Evolutionary conservation across 2,797 vertebrate species (phyloP).

Genomic region (Neoniphon sammara): DNA sequence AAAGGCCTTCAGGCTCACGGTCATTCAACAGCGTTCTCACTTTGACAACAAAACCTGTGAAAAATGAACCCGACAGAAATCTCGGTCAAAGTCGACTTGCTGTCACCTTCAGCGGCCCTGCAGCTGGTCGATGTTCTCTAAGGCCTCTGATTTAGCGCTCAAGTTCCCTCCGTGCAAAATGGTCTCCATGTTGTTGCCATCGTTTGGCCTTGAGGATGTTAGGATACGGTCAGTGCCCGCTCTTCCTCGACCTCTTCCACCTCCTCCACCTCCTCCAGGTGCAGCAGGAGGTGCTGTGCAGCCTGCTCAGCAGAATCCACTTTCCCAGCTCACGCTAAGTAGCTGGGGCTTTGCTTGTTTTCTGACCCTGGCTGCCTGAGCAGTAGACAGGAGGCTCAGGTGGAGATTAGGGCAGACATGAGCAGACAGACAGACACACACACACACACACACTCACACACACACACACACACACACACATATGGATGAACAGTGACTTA

Average conservation of each 20-base stretch:
- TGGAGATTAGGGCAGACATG: constrained; percentile 69
- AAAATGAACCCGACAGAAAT: constrained; percentile 14
- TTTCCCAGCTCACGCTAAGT: constrained; percentile 78
- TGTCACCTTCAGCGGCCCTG: not conserved
- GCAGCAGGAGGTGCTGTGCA: constrained; percentile 35
- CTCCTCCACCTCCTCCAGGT: constrained; percentile 30
- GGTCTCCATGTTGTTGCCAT: constrained; percentile 2
- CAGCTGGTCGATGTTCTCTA: not conserved
- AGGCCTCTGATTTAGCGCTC: not conserved
- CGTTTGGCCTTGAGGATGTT: not conserved
- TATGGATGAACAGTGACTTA: constrained; percentile 11
- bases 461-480: constrained; percentile 10
- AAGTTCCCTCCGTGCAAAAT: constrained; percentile 3
- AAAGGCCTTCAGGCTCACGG: constrained; percentile 6
- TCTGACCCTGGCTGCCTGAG: constrained; percentile 67
- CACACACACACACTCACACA: not conserved
- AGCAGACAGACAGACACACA: constrained; percentile 44
- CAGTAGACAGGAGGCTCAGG: constrained; percentile 62
- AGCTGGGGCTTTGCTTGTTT: constrained; percentile 75
- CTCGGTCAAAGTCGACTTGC: not conserved
- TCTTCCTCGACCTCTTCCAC: constrained; percentile 11
- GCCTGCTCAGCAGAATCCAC: constrained; percentile 74
- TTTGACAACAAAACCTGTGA: constrained; percentile 2
- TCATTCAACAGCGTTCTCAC: constrained; percentile 8
- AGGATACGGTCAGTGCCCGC: not conserved